Base-by-base conservation (phyloP, 2,888 invertebrate genomes). In the Hartigia nigra region DNA sequence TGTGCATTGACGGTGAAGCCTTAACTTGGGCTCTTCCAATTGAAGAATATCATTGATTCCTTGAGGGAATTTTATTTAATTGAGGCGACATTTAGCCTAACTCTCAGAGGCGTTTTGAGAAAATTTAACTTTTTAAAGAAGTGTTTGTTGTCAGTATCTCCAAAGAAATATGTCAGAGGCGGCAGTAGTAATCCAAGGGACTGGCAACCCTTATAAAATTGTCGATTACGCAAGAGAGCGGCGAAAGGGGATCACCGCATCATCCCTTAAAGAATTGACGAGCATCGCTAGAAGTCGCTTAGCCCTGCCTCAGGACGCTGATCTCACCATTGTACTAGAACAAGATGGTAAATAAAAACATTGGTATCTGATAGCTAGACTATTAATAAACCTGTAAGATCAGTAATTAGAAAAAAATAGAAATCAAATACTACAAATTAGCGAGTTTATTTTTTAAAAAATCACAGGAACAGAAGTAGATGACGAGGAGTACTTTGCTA, bases 401-500 rank as follows among this genome's bases (percentile, higher is more conserved):
- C 55, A 55, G 23, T 55, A 55, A 55, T 55, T 55, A 2, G 5
- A 9, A 23, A 23, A 9, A 55, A 9, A 55, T 23, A 55, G 55
- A 55, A 55, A 55, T 55, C 23, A 55, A 23, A 23, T 55, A 55
- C 23, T 55, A 23, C 23, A 23, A 55, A 55, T 9, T 55, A 55
- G 23, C 23, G 9, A 55, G 55, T 9, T 55, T 23, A 23, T 23
- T 55, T 55, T 55, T 55, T 55, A 3, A 55, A 3, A 55, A 55
- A 55, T 84, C 82, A 23, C 74, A 91, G 91, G 98, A 55, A 98
- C 98, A 0, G 98, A 98, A 93, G 96, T 98, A 76, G 98, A 98
- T 87, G 98, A 98, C 89, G 98, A 98, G 91, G 98, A 98, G 90
- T 98, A 98, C 92, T 98, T 98, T 91, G 96, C 95, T 75, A 98